phyloP scores from a whole-genome alignment of 2,888 invertebrate species.

The Chesias legatella region DNA sequence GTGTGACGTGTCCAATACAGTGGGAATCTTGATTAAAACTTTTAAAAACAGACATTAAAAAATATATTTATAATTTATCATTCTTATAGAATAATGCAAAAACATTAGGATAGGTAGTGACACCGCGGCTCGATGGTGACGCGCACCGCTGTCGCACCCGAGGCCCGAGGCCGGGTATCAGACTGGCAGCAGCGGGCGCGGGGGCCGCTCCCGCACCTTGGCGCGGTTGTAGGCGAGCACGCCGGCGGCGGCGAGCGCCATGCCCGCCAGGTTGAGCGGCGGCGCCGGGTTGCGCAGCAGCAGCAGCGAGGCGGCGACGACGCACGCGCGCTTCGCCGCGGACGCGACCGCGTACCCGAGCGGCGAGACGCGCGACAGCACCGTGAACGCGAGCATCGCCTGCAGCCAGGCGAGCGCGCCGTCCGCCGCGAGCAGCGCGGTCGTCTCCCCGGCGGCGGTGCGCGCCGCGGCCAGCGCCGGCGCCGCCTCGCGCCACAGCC shows the following conservation, averaged over 20 bases:
- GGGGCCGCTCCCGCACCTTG: slow-evolving; percentile 33
- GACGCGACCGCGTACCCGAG: slow-evolving; percentile 97
- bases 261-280: slow-evolving; percentile 91
- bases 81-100: slow-evolving; percentile 9
- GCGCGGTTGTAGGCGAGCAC: slow-evolving; percentile 92
- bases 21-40: too few relatives aligned
- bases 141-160: too few relatives aligned
- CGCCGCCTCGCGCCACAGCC: slow-evolving; percentile 81
- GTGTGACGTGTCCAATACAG: too few relatives aligned
- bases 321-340: slow-evolving; percentile 95
- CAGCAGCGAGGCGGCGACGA: slow-evolving; percentile 93
- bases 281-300: slow-evolving; percentile 96
- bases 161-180: slow-evolving; percentile 31
- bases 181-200: slow-evolving; percentile 44
- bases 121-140: too few relatives aligned
- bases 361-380: slow-evolving; percentile 94
- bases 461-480: slow-evolving; percentile 86
- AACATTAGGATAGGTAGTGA: too few relatives aligned
- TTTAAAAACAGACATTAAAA: too few relatives aligned
- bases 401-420: slow-evolving; percentile 96
- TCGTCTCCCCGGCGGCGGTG: slow-evolving; percentile 28
- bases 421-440: slow-evolving; percentile 76
- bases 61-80: too few relatives aligned
- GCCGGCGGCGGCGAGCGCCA: slow-evolving; percentile 93
- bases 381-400: slow-evolving; percentile 96